Percentiles rank a stretch among this genome's conserved stretches.
Evolutionary conservation across 92 coral and sea anemone genomes (phyloP).

Genomic region (Actinostola sp.): DNA sequence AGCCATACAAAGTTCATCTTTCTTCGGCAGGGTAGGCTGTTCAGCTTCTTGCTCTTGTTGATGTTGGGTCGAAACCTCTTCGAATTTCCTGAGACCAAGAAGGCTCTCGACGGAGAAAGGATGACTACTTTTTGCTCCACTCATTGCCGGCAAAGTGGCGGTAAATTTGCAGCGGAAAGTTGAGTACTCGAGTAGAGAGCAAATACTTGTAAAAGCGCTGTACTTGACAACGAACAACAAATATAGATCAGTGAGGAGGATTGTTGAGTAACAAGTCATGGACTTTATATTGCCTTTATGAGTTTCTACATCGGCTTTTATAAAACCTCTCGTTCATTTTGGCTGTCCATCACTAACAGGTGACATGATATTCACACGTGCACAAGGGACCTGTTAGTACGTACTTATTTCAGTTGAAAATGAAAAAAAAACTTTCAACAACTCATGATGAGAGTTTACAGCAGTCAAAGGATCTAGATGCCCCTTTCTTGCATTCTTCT

Average conservation of each 20-base stretch:
- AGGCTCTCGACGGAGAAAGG: slow-evolving; percentile 29
- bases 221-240: slow-evolving; percentile 14
- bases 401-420: neutral
- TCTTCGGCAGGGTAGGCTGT: neutral
- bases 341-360: neutral
- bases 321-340: neutral
- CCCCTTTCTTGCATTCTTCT: neutral
- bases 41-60: neutral
- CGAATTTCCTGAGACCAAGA: slow-evolving; percentile 5
- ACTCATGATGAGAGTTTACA: neutral
- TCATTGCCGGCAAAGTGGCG: slow-evolving; percentile 6
- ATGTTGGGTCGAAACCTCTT: neutral
- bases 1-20: neutral
- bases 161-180: no score
- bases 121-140: neutral
- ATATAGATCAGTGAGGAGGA: neutral
- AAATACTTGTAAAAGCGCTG: slow-evolving; percentile 2
- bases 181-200: slow-evolving; percentile 9
- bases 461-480: neutral
- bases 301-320: neutral
- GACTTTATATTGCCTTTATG: slow-evolving; percentile 3
- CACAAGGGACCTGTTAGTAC: neutral
- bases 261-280: slow-evolving; percentile 9
- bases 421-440: neutral
- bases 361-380: slow-evolving; percentile 3